Conservation (phyloP, 2,797 vertebrate species). For the Emys orbicularis region DNA sequence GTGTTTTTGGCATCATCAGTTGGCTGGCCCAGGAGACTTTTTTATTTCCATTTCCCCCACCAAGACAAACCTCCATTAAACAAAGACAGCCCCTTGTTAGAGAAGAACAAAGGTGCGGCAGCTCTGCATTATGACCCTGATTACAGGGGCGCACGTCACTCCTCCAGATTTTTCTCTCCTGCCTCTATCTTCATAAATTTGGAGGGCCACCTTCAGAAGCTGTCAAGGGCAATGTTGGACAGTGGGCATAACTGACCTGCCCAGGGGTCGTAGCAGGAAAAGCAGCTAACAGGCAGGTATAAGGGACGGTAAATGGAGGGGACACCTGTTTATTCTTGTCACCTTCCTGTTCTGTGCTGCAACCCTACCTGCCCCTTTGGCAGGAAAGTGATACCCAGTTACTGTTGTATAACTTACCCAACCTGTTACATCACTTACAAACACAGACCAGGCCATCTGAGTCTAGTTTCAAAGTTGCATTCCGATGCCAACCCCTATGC, state of each 20-base stretch:
- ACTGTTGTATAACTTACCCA: background rate
- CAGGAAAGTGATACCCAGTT: background rate
- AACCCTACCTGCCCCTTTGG: background rate
- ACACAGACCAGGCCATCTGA: background rate
- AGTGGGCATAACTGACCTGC: background rate
- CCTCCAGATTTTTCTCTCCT: background rate
- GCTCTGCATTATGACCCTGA: background rate
- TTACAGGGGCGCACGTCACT: background rate
- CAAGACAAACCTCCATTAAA: background rate
- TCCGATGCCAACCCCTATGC: background rate
- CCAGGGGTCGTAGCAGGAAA: background rate
- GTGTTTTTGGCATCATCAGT: background rate
- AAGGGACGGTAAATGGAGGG: background rate
- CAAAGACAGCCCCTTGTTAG: background rate
- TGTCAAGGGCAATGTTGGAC: background rate
- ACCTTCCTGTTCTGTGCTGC: background rate
- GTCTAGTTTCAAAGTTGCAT: background rate
- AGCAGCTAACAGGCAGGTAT: background rate
- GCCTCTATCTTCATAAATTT: background rate
- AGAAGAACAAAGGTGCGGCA: background rate
- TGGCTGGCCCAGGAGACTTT: background rate
- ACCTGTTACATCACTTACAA: background rate
- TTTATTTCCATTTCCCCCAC: background rate
- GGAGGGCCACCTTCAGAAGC: background rate
- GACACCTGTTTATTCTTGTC: too few relatives aligned